Conservation (phyloP, 35 echinoderm and acorn worm genomes). For the Amphiura filiformis region DNA sequence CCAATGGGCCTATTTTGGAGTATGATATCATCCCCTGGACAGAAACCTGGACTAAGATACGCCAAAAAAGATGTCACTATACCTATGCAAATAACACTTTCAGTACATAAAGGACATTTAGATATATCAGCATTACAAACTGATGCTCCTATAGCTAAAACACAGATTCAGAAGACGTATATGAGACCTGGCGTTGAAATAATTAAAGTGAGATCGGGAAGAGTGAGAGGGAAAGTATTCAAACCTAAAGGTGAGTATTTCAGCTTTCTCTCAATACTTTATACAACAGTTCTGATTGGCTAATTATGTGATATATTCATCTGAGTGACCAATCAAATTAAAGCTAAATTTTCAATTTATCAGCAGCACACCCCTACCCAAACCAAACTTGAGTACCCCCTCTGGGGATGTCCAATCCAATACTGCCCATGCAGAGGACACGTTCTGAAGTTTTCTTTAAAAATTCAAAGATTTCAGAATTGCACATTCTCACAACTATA, state of each 20-base stretch:
- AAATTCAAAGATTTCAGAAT: too few species aligned
- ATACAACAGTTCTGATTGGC: too few species aligned
- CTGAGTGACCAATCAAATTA: too few species aligned
- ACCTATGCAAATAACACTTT: slow-evolving; percentile 3
- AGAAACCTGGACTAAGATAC: neutral
- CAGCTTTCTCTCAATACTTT: too few species aligned
- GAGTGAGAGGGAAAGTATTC: slow-evolving; percentile 23
- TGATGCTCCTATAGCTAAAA: neutral
- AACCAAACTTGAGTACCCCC: too few species aligned
- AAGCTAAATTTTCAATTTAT: too few species aligned
- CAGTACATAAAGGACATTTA: slow-evolving; percentile 15
- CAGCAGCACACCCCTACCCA: too few species aligned
- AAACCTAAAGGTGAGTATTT: slow-evolving; percentile 45
- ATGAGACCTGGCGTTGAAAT: slow-evolving; percentile 20
- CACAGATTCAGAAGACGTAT: slow-evolving; percentile 21
- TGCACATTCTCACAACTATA: too few species aligned
- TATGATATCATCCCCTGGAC: slow-evolving; percentile 27
- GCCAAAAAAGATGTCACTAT: slow-evolving; percentile 10
- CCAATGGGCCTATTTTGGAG: slow-evolving; percentile 53
- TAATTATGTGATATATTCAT: too few species aligned
- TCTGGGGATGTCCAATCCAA: too few species aligned
- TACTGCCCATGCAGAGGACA: too few species aligned
- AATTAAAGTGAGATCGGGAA: slow-evolving; percentile 14
- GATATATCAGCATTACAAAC: slow-evolving; percentile 1
- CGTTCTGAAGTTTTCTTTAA: too few species aligned